Evolutionary conservation across 2,113 vertebrate genomes (phyloP).

Genomic region (Felis chaus): DNA sequence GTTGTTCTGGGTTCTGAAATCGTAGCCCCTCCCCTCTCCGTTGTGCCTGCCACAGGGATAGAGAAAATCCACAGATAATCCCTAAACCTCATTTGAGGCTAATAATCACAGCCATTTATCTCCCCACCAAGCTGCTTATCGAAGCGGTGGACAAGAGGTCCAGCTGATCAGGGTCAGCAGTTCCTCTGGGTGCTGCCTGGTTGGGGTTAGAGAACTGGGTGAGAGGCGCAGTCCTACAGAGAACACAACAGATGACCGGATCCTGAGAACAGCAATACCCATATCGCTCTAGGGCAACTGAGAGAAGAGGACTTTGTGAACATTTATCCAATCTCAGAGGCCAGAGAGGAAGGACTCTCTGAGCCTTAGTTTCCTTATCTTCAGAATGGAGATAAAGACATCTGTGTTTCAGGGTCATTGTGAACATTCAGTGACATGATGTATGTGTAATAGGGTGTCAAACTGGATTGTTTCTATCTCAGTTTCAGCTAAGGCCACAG

Average conservation of each 20-base stretch:
- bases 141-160: neutral
- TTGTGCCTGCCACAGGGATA: neutral
- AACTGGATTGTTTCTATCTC: neutral
- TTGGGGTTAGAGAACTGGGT: neutral
- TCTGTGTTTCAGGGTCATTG: neutral
- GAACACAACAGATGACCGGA: neutral
- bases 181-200: neutral
- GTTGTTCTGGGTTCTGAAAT: conserved; percentile 23
- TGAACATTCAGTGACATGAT: neutral
- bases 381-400: neutral
- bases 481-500: neutral
- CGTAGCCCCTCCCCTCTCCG: neutral
- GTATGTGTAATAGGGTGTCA: neutral
- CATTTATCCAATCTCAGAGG: neutral
- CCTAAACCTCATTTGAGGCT: conserved; percentile 41
- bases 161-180: neutral
- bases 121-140: conserved; percentile 49
- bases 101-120: conserved; percentile 54
- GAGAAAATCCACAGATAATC: conserved; percentile 66
- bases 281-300: neutral
- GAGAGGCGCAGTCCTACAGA: neutral
- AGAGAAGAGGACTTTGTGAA: neutral
- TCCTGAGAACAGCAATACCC: no score
- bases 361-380: neutral
- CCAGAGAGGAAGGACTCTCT: neutral